These are phyloP conservation scores for Orycteropus afer DNA, from an alignment of 2,113 vertebrate species.

Conservation along the genomic window DNA sequence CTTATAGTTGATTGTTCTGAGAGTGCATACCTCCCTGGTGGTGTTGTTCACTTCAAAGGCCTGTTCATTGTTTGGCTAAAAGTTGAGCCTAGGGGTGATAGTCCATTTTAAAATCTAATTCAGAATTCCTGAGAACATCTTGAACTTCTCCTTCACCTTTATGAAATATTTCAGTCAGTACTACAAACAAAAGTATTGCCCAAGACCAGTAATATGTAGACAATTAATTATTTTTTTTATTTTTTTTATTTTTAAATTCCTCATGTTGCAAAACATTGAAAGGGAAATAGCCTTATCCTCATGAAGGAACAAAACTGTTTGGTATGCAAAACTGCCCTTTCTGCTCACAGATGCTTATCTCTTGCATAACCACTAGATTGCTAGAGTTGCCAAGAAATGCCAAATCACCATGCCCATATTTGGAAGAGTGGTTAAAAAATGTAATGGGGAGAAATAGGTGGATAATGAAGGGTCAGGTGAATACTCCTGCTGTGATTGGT, in stretches of 20 bases:
- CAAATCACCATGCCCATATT: background rate
- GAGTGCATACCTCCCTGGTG: too few relatives aligned
- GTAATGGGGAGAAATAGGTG: background rate
- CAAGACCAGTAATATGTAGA: background rate
- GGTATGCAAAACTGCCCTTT: background rate
- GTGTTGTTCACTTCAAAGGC: too few relatives aligned
- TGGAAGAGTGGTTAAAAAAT: background rate
- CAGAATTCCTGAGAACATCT: slow-evolving; percentile 27
- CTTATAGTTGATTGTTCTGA: too few relatives aligned
- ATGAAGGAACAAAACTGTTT: background rate
- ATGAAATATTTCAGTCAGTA: slow-evolving; percentile 17
- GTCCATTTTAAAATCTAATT: background rate
- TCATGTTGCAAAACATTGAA: slow-evolving; percentile 48
- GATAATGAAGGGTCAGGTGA: background rate
- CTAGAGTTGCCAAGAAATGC: slow-evolving; percentile 14
- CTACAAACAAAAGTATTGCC: background rate
- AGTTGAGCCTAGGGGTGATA: too few relatives aligned
- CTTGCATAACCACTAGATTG: background rate
- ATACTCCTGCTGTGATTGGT: background rate
- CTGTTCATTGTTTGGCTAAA: too few relatives aligned
- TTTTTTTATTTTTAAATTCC: too few relatives aligned
- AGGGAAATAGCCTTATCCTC: slow-evolving; percentile 28
- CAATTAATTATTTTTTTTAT: background rate
- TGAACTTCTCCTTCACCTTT: slow-evolving; percentile 11
- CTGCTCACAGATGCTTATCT: slow-evolving; percentile 21